Conservation (phyloP, 1,140 invertebrate species). For the Steinernema feltiae region DNA sequence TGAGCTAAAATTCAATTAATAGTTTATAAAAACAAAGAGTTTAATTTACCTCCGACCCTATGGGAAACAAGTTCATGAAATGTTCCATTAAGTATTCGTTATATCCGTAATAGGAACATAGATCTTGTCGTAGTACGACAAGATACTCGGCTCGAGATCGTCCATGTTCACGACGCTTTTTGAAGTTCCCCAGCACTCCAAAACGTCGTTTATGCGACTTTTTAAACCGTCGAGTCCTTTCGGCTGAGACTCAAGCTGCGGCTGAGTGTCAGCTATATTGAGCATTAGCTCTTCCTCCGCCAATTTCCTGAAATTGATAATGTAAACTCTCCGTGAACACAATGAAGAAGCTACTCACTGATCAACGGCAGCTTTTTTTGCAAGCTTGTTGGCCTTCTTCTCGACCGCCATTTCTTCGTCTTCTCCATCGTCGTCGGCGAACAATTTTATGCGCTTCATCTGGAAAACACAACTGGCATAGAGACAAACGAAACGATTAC, state of each 20-base stretch:
- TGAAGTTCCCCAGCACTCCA: conserved; percentile 79
- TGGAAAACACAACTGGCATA: no score
- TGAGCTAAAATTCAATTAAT: conserved; percentile 61
- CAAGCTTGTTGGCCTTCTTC: conserved; percentile 73
- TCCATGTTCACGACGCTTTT: conserved; percentile 69
- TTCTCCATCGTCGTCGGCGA: conserved; percentile 14
- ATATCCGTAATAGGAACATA: conserved; percentile 89
- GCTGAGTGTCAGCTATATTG: conserved; percentile 59
- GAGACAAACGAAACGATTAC: no score
- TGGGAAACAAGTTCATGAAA: conserved; percentile 83
- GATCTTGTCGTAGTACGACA: conserved; percentile 68
- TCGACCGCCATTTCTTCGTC: conserved; percentile 72
- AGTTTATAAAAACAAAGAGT: background rate
- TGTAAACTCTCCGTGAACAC: conserved; percentile 10
- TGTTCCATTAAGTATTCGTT: conserved; percentile 91
- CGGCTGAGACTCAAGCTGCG: conserved; percentile 63
- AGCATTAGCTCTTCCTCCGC: conserved; percentile 65
- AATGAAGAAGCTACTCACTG: conserved; percentile 62
- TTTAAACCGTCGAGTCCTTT: conserved; percentile 67
- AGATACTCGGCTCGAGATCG: conserved; percentile 73
- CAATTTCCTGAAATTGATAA: conserved; percentile 64
- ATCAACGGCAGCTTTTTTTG: conserved; percentile 59
- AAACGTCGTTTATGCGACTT: conserved; percentile 68
- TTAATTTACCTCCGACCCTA: conserved; percentile 45
- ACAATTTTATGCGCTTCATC: no score